Evolutionary conservation across 2,113 vertebrate species (phyloP), one percentile per base, ranked within the genome.

Genomic region (Ardeotis arabs): DNA sequence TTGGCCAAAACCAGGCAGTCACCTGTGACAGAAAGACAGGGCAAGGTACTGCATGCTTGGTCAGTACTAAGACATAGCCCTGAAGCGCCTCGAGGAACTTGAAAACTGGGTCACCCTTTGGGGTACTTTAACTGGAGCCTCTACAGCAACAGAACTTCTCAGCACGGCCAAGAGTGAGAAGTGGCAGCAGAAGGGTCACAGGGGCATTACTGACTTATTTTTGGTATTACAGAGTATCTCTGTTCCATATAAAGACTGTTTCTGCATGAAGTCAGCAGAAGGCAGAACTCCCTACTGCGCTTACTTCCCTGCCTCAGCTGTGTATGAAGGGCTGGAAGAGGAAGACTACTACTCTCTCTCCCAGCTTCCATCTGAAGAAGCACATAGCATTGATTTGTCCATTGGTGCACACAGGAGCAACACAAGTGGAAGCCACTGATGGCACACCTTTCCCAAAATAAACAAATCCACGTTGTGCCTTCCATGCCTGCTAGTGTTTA

Each of bases 251-350:
- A 29, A 84, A 59, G 29, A 31, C 12, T 47, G 2, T 56, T 80
- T 23, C 64, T 84, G 66, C 31, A 6, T 23, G 37, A 76, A 81
- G 64, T 29, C 24, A 56, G 55, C 14, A 55, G 47, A 67, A 80
- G 41, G 70, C 75, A 75, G 41, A 45, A 44, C 47, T 70, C 47
- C 1, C 14, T 28, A 0, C 44, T 41, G 50, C 0, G 0, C 29
- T 41, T 37, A 14, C 28, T 15, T 10, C 49, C 23, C 28, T 60
- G 12, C 35, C 60, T 66, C 75, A 73, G 68, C 41, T 16, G 41
- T 11, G 7, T 16, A 2, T 13, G n/a, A 16, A 58, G 64, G 39
- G 39, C 55, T 62, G 55, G 67, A 76, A 21, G 60, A 83, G 37
- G 47, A 66, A 28, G 8, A 20, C 50, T 49, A 1, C 73, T 20